A percentile compares a stretch with the other conserved stretches of the same genome.
Evolutionary conservation across 2,797 vertebrate genomes (phyloP).

Genomic region (Epinephelus coioides): DNA sequence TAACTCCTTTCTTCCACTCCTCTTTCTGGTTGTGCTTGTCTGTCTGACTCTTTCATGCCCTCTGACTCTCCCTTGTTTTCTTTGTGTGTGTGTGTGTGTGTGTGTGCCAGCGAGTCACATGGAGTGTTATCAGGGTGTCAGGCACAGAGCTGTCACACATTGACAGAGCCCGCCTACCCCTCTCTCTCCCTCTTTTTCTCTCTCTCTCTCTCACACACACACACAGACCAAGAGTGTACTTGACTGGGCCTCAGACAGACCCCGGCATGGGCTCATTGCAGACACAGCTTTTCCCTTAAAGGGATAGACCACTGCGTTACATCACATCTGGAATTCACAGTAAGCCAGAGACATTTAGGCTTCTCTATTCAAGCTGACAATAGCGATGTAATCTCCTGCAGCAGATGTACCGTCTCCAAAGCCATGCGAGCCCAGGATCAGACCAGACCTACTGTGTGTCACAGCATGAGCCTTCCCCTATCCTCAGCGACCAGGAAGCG

Average conservation of each 20-base stretch:
- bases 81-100: conserved; percentile 34
- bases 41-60: conserved; percentile 62
- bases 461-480: conserved; percentile 43
- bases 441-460: conserved; percentile 50
- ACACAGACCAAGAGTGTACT: conserved; percentile 31
- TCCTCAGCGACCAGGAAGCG: conserved; percentile 40
- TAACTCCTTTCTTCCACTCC: conserved; percentile 52
- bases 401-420: conserved; percentile 65
- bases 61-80: conserved; percentile 72
- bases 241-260: conserved; percentile 56
- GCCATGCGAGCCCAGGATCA: conserved; percentile 44
- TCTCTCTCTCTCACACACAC: background rate
- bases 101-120: conserved; percentile 69
- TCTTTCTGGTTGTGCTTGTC: conserved; percentile 63
- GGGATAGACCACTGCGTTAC: conserved; percentile 56
- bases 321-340: conserved; percentile 70
- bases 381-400: conserved; percentile 65
- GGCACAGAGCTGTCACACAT: conserved; percentile 81
- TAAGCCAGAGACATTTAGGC: conserved; percentile 56
- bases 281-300: conserved; percentile 65
- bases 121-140: conserved; percentile 82
- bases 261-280: conserved; percentile 50
- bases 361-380: conserved; percentile 59
- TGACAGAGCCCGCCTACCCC: conserved; percentile 73
- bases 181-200: background rate